Evolutionary conservation across 1,140 invertebrate genomes (phyloP), one percentile per base, ranked within the genome.

Genomic region (Drosophila ficusphila): DNA sequence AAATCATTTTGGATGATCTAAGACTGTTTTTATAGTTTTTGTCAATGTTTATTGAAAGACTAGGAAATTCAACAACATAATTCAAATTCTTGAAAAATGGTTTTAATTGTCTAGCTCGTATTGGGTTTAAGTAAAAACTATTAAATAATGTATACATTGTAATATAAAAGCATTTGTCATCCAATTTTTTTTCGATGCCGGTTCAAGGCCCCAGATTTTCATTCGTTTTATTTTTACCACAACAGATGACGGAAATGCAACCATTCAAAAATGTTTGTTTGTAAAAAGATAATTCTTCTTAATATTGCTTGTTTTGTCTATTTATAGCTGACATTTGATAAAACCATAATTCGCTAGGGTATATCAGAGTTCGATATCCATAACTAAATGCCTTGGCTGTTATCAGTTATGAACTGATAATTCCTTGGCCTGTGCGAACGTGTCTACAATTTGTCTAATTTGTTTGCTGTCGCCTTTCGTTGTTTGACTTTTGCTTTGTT

Each of bases 381-480:
- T 19, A 21, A 8, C 5, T 47, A 9, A 4, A 2, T 7, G 9
- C 29, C 14, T 25, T 8, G 19, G 8, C 25, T 46, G 51, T 56
- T 76, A 81, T 76, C 58, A 70, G 41, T 60, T 78, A 23, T 33
- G 38, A 38, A 71, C 51, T 77, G 44, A 74, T 69, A 69, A 69
- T 33, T 33, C 64, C 60, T 23, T 34, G 31, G 8, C 6, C 5
- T 19, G 27, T 31, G 21, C 14, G 18, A 71, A 69, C 44, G 33
- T 44, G 42, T 49, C 42, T 18, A 39, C 18, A 67, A 61, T 64
- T 58, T 52, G 53, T 53, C 54, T 57, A 75, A 83, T 86, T 76
- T 86, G 71, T 83, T 86, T 83, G 76, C 71, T 23, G 41, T 51
- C 71, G 60, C 81, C 47, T 79, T 79, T 56, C 77, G 61, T 38